These are phyloP conservation scores for Papilio polytes DNA, from an alignment of 1,140 invertebrate genomes.

Conservation along the genomic window DNA sequence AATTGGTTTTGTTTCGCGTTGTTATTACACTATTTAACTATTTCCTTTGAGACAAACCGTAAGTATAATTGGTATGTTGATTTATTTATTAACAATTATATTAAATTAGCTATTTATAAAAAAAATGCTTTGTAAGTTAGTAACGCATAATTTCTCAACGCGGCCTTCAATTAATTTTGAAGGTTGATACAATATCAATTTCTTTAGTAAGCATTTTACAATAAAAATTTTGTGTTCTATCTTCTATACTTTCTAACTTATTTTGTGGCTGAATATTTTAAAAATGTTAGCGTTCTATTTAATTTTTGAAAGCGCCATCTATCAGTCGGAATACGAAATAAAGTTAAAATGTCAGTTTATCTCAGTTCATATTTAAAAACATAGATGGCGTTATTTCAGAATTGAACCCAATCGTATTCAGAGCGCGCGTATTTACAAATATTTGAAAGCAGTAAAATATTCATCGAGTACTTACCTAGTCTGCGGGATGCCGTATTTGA, in stretches of 20 bases:
- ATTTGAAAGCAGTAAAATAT: not conserved
- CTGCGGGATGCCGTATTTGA: constrained; percentile 99
- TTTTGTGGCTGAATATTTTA: not conserved
- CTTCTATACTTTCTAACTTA: too few relatives aligned
- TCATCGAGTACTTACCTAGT: constrained; percentile 88
- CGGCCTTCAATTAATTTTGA: too few relatives aligned
- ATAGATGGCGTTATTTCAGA: constrained; percentile 21
- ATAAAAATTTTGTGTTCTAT: too few relatives aligned
- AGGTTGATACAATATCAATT: too few relatives aligned
- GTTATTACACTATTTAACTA: too few relatives aligned
- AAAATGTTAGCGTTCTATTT: not conserved
- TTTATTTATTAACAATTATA: not conserved
- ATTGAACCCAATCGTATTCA: not conserved
- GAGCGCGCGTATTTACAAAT: not conserved
- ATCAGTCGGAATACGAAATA: constrained; percentile 1
- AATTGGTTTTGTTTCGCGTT: not conserved
- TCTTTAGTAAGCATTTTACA: too few relatives aligned
- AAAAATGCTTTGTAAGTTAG: too few relatives aligned
- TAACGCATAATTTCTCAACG: too few relatives aligned
- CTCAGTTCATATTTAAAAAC: not conserved
- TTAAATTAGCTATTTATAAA: not conserved
- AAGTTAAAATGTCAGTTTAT: not conserved
- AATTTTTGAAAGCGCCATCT: constrained; percentile 28
- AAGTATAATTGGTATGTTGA: not conserved
- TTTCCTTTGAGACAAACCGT: too few relatives aligned